A percentile compares a stretch with the other conserved stretches of the same genome.
phyloP scores from a whole-genome alignment of 2,888 invertebrate species.

The Sisyra nigra region DNA sequence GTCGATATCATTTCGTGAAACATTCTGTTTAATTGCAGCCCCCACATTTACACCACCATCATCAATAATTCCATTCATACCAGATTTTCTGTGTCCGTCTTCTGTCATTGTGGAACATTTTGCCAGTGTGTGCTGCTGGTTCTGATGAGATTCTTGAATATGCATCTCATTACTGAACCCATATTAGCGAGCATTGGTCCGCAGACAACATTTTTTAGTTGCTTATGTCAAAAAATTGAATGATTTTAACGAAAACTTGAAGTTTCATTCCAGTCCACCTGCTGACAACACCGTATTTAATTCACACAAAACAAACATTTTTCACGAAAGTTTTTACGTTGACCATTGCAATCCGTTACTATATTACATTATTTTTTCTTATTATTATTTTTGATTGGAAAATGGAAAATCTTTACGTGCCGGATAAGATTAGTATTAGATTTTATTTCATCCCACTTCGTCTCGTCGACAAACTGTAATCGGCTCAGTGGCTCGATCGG shows the following conservation, averaged over 20 bases:
- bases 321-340: neutral
- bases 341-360: neutral
- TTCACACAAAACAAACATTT: constrained; percentile 7
- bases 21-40: constrained; percentile 32
- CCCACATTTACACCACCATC: constrained; percentile 32
- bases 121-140: constrained; percentile 50
- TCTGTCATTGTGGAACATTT: constrained; percentile 51
- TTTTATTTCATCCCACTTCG: constrained; percentile 9
- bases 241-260: constrained; percentile 15
- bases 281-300: constrained; percentile 21
- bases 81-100: constrained; percentile 56
- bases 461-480: constrained; percentile 10
- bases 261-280: constrained; percentile 24
- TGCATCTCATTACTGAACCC: constrained; percentile 42
- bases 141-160: constrained; percentile 34
- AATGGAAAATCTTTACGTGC: constrained; percentile 2
- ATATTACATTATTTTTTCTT: constrained; percentile 4
- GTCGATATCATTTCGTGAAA: constrained; percentile 27
- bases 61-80: constrained; percentile 52
- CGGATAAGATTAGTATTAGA: constrained; percentile 4
- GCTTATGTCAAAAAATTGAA: constrained; percentile 33
- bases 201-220: constrained; percentile 32
- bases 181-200: constrained; percentile 25
- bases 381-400: neutral
- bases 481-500: constrained; percentile 9